A percentile compares a stretch with the other conserved stretches of the same genome.
These are phyloP conservation scores for Zoanthus sociatus DNA, from an alignment of 92 coral and sea anemone species.

Conservation along the genomic window DNA sequence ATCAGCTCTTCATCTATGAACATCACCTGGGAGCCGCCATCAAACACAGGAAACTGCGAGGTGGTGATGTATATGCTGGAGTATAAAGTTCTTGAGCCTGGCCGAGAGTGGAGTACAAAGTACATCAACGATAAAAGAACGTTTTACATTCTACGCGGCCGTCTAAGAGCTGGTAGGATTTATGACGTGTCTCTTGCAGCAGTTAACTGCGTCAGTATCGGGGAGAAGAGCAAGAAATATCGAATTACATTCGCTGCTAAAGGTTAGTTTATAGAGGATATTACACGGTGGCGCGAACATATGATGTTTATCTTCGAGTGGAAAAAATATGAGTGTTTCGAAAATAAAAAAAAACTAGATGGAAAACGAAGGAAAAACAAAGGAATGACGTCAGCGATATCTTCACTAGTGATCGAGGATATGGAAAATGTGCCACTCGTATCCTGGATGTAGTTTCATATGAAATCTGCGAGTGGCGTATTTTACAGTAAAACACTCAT, in stretches of 20 bases:
- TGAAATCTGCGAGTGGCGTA: too few relatives aligned
- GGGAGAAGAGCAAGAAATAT: conserved; percentile 69
- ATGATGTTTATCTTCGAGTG: too few relatives aligned
- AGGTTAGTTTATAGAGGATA: conserved; percentile 68
- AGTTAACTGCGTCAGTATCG: conserved; percentile 80
- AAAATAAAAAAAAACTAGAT: too few relatives aligned
- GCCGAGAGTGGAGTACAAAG: conserved; percentile 69
- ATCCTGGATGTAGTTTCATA: too few relatives aligned
- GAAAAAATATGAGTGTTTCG: too few relatives aligned
- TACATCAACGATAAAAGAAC: conserved; percentile 53
- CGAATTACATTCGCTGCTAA: conserved; percentile 65
- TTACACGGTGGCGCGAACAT: too few relatives aligned
- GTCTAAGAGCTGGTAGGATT: conserved; percentile 58
- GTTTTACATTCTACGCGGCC: conserved; percentile 67
- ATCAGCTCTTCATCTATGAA: conserved; percentile 73
- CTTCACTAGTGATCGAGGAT: too few relatives aligned
- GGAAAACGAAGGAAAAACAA: too few relatives aligned
- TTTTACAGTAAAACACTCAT: too few relatives aligned
- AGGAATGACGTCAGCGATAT: too few relatives aligned
- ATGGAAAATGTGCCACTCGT: too few relatives aligned
- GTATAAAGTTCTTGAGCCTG: conserved; percentile 61
- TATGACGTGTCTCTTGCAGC: conserved; percentile 86
- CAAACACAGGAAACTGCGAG: conserved; percentile 80
- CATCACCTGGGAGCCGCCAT: conserved; percentile 79
- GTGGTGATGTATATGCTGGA: conserved; percentile 78